A percentile compares a stretch with the other conserved stretches of the same genome.
Evolutionary conservation across 2,113 vertebrate species (phyloP).

Genomic region (Thryonomys swinderianus): DNA sequence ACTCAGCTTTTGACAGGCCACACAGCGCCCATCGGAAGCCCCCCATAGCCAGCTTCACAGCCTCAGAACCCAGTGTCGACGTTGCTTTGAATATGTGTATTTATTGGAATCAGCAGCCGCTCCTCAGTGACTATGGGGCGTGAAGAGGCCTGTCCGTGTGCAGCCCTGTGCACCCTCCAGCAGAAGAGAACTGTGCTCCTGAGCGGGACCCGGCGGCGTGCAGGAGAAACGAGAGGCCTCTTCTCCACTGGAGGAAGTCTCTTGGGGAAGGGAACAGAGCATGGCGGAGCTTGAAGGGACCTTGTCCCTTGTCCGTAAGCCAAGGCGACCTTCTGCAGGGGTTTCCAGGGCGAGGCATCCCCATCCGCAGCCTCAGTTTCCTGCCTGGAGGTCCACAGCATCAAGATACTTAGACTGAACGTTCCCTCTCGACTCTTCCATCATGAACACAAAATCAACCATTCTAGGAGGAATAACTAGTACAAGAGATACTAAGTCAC

Average conservation of each 20-base stretch:
- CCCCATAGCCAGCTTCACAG: no score
- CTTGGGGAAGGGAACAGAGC: not conserved
- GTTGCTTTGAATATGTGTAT: not conserved
- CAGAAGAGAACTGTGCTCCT: not conserved
- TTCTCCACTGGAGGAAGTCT: not conserved
- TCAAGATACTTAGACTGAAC: not conserved
- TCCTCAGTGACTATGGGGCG: not conserved
- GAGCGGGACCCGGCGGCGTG: no score
- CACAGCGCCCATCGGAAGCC: no score
- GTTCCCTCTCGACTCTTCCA: not conserved
- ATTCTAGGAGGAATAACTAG: not conserved
- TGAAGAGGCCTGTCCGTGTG: not conserved
- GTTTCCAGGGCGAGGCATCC: fast-evolving
- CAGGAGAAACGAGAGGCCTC: not conserved
- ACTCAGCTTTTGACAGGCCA: not conserved
- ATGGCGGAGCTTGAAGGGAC: not conserved
- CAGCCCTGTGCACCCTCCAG: not conserved
- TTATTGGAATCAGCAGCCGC: not conserved
- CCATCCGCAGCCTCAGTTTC: not conserved
- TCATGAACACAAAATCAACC: not conserved
- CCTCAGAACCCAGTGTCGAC: not conserved
- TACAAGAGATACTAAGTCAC: not conserved
- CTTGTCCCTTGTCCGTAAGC: not conserved
- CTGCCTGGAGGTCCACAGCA: not conserved
- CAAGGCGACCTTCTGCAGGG: not conserved